These are phyloP conservation scores for Alauda arvensis DNA, from an alignment of 2,797 vertebrate species.

Conservation along the genomic window DNA sequence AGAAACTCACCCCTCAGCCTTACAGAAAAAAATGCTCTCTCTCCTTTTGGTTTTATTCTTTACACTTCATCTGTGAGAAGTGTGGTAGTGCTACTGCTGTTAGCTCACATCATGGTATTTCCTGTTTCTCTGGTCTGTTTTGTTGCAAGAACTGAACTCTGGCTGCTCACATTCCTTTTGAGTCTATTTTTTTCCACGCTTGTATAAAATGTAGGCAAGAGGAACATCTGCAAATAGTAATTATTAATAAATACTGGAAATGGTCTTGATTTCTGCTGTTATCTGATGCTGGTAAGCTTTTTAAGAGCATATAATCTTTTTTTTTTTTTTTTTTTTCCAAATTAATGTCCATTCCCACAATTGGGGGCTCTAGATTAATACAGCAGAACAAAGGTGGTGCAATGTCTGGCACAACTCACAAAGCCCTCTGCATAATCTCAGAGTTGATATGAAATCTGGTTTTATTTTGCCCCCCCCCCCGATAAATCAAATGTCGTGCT, in stretches of 20 bases:
- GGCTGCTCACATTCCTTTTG: neutral
- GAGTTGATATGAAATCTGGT: neutral
- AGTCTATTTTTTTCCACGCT: neutral
- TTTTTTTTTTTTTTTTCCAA: neutral
- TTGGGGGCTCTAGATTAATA: neutral
- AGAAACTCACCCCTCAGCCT: neutral
- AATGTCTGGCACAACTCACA: neutral
- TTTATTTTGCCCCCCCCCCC: neutral
- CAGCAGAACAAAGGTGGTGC: neutral
- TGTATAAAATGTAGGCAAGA: neutral
- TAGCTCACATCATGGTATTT: neutral
- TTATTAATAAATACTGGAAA: neutral
- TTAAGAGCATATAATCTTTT: neutral
- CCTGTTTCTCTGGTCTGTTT: neutral
- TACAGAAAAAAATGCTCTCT: neutral
- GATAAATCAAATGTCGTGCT: slow-evolving; percentile 1
- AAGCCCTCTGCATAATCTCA: neutral
- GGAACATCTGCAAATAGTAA: neutral
- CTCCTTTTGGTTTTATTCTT: neutral
- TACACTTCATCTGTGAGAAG: neutral
- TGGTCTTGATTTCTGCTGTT: neutral
- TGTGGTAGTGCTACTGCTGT: neutral
- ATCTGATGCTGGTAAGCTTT: neutral
- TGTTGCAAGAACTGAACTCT: neutral
- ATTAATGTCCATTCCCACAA: neutral